Evolutionary conservation across 2,888 invertebrate genomes (phyloP), one percentile per base, ranked within the genome.

Genomic region (Pammene fasciana): DNA sequence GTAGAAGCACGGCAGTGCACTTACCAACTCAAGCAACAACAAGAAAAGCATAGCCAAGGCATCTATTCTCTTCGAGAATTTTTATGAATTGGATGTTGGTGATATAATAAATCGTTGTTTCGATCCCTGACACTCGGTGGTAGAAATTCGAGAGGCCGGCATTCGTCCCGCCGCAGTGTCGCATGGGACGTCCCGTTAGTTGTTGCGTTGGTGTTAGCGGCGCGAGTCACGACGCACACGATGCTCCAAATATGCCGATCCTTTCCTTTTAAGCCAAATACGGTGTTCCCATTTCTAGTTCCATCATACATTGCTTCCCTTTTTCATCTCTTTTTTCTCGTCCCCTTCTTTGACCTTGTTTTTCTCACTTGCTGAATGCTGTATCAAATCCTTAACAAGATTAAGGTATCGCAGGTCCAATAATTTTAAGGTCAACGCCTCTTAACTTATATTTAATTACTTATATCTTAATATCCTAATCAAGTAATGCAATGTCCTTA

Each of bases 121-220:
- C 38, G 41, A 52, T 62, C 45, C 10, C 16, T 5, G 38, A 61
- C 52, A n/a, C 41, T 52, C 50, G 48, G 38, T 41, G 50, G 18
- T 50, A 38, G 60, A 70, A 59, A 46, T 56, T 70, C 64, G 68
- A 70, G 70, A 70, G 70, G 60, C 45, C 14, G 78, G 82, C 82
- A 80, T 82, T 82, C 81, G 82, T 79, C 81, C 78, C 75, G 80
- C 75, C 71, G 76, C 77, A 74, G 73, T 77, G 76, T 77, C 81
- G 88, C 87, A 88, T 88, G 87, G 79, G 76, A 78, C 75, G 82
- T 80, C 86, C 87, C 87, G 89, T 86, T 92, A 92, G 91, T 86
- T 91, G 92, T 89, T 87, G 88, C 87, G 89, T 91, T 83, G 86
- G 83, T 91, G 91, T 90, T 91, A 89, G 90, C 81, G 84, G 80